Base-by-base conservation (phyloP, 2,797 vertebrate species). In the Naso thynnoides region DNA sequence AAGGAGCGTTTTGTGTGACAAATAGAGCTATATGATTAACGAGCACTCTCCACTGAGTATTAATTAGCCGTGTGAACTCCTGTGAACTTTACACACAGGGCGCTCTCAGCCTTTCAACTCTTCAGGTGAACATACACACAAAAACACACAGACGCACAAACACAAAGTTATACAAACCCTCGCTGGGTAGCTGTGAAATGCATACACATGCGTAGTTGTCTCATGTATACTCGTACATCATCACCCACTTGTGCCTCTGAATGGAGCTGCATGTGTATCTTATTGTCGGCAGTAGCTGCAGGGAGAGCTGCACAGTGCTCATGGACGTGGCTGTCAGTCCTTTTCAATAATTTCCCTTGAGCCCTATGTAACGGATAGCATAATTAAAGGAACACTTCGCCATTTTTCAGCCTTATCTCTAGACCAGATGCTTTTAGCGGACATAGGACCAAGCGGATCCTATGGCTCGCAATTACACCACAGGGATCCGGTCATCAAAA, bases 31-130 rank as follows among this genome's bases (percentile, higher is more conserved):
- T 79, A 73, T 94, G 93, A 95, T 93, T 86, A 92, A 93, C 79
- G 86, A 93, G 91, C 84, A 23, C 76, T 76, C 86, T 86, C 84
- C 82, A 83, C 92, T 91, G 89, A 86, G 73, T 91, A 93, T 94
- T 94, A 94, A 95, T 95, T 93, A 93, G 93, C 90, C 88, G 55
- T 86, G 89, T 94, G 94, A 94, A 95, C 94, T 94, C 82, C 68
- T 77, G 85, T 95, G 94, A 95, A 95, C 94, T 94, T 92, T 85
- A 85, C 83, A 90, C 82, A 85, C 75, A 58, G 59, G 82, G 78
- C 76, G 55, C 87, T 81, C 81, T 70, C 71, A 68, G 72, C 78
- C 73, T 90, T 92, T 92, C 84, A 93, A 87, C 77, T 84, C 73
- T 65, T 75, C 75, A 86, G 86, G 84, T 84, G 80, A 83, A 91